Base-by-base conservation (phyloP, 2,888 invertebrate genomes). In the Apamea sordens region DNA sequence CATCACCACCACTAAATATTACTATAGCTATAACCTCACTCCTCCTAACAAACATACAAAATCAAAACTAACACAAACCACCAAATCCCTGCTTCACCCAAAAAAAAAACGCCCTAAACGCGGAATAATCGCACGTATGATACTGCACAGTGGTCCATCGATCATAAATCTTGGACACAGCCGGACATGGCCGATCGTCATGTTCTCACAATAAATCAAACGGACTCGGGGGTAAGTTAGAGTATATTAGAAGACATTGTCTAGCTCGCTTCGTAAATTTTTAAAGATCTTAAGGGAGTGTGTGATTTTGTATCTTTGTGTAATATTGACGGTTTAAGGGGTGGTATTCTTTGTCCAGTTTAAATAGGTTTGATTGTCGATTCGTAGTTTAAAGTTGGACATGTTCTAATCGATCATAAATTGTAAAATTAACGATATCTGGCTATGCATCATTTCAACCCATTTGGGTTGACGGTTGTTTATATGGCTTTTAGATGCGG, bases 121-220 rank as follows among this genome's bases (percentile, higher is more conserved):
- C 81, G 86, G 77, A 90, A 89, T 88, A 90, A 86, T 87, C 81
- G 88, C 83, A 79, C 77, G 73, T 75, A 73, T 84, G 80, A 84
- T 85, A 84, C 82, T 71, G 77, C 74, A 79, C 80, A 78, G 78
- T 73, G 81, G 71, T 79, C 84, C 91, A 95, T 95, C 93, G 82
- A 94, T 95, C 95, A 95, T 94, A 92, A 92, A 92, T 92, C 92
- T 88, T 84, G 89, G 90, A 88, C 91, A 90, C 88, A 87, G 89
- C 86, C 89, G 90, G 89, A 90, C 90, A 86, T 90, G 85, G 88
- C 83, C 89, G 82, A 86, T 87, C 90, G 92, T 93, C 95, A 94
- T 95, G 96, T 95, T 96, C 96, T 76, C 96, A 95, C 95, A 89
- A 96, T 96, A 95, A 95, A 96, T 96, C 96, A 96, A 80, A 91